Evolutionary conservation across 2,888 invertebrate species (phyloP), one percentile per base, ranked within the genome.

Genomic region (Pyrrhia umbra): DNA sequence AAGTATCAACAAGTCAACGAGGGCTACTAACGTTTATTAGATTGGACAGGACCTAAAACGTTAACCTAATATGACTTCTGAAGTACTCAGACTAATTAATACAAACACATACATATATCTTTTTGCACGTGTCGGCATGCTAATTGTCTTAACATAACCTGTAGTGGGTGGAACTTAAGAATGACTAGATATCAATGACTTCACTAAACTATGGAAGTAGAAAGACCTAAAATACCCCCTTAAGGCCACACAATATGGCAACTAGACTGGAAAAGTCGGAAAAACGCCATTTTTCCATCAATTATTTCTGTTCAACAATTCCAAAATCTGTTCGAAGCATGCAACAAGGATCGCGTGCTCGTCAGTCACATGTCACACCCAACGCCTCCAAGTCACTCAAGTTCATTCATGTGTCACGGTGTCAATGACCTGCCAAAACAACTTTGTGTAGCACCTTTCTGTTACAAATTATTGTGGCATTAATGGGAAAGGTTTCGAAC

Each of bases 381-480:
- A 47, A 37, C 20, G 37, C 68, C 37, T 20, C 4, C 23, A 46
- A 50, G 27, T 50, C 13, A 51, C n/a, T 50, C 37, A 40, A 34
- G 42, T 64, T 61, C 71, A 64, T 67, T 70, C 63, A 75, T 56
- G 27, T 50, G 40, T 37, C n/a, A 39, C n/a, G 16, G 13, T 43
- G 67, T 46, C 55, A 59, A 54, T 54, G 64, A 16, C 59, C 62
- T 42, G 6, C 21, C 46, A 37, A 18, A 55, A 43, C 13, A 55
- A 43, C 13, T 54, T 39, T 0, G 43, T 45, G 8, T 40, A 54
- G 21, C 16, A 34, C 16, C 55, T 46, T 20, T 58, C 30, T 23
- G 20, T 70, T 49, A 21, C 18, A 67, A 58, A 59, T 67, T 40
- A 56, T 51, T 42, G 13, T n/a, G 8, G 27, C 37, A 30, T 37